Conservation (phyloP, 2,888 invertebrate species). For the Sesia bembeciformis region DNA sequence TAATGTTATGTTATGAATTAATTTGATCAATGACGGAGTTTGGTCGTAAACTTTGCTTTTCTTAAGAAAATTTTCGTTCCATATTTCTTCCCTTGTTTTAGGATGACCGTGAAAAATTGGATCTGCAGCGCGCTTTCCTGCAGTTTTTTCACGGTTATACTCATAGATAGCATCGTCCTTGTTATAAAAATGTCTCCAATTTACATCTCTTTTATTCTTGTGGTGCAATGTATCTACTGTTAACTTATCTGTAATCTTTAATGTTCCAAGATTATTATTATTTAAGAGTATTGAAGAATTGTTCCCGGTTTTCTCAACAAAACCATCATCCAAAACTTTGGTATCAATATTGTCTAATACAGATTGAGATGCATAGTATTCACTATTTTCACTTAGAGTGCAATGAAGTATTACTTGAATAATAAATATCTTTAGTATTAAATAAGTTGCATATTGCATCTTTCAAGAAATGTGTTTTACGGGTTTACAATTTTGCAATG, state of each 20-base stretch:
- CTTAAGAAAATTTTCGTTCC: conserved; percentile 66
- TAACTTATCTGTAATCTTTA: conserved; percentile 1
- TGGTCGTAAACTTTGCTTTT: conserved; percentile 55
- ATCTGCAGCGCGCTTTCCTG: conserved; percentile 53
- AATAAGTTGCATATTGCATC: background rate
- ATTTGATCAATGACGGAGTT: conserved; percentile 72
- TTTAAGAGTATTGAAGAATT: background rate
- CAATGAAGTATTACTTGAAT: conserved; percentile 4
- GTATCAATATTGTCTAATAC: conserved; percentile 6
- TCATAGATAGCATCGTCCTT: background rate
- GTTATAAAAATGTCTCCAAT: conserved; percentile 12
- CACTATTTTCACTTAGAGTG: conserved; percentile 28
- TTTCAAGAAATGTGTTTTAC: background rate
- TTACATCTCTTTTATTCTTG: conserved; percentile 4
- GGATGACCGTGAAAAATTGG: conserved; percentile 73
- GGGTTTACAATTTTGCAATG: background rate
- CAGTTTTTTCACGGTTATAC: background rate
- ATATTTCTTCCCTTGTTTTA: conserved; percentile 71
- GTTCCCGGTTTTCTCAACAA: background rate
- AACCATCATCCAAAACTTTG: conserved; percentile 1
- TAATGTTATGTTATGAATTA: conserved; percentile 75
- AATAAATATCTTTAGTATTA: conserved; percentile 2
- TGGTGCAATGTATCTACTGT: background rate
- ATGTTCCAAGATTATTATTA: background rate
- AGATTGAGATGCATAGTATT: conserved; percentile 44